Base-by-base conservation (phyloP, 2,888 invertebrate genomes). In the Strigamia maritima region DNA sequence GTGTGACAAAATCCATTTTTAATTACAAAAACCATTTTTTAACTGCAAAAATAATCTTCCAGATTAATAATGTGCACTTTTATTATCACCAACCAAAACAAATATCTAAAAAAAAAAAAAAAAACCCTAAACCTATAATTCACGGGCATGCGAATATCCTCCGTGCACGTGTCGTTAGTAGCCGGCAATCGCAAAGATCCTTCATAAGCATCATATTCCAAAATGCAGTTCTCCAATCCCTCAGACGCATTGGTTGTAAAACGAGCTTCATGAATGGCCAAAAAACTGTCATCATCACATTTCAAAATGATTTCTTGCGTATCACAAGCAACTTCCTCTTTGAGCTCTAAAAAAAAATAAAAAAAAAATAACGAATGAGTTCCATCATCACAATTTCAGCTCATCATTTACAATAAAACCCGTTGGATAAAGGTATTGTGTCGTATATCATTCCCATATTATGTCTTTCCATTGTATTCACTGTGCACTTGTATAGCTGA, bases 221-320 rank as follows among this genome's bases (percentile, higher is more conserved):
- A 28, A 75, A 35, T 14, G 35, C 75, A 75, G 24, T 28, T 31
- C n/a, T 28, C 31, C 35, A 75, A 26, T 75, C 75, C 75, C 12
- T 75, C 75, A 6, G 75, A 75, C 35, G 75, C 75, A 75, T 75
- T 75, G 75, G 75, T 75, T 3, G 75, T 75, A 35, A 75, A 75
- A 28, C 28, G 31, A 35, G 75, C 75, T 14, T 75, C 75, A 12
- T 75, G 75, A n/a, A 75, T 75, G 75, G 75, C 75, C 35, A 75
- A n/a, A 35, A 75, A 75, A 75, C 31, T 31, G n/a, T 26, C 75
- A 28, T 28, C 28, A 7, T 28, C 75, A 26, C 75, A 75, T 75
- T 75, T 26, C 75, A 75, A 26, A 14, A n/a, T 35, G 31, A 75
- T 35, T 31, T 28, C 35, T 28, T 75, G 31, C 8, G 28, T n/a